A percentile compares a stretch with the other conserved stretches of the same genome.
Evolutionary conservation across 2,113 vertebrate species (phyloP).

Genomic region (Protobothrops mucrosquamatus): DNA sequence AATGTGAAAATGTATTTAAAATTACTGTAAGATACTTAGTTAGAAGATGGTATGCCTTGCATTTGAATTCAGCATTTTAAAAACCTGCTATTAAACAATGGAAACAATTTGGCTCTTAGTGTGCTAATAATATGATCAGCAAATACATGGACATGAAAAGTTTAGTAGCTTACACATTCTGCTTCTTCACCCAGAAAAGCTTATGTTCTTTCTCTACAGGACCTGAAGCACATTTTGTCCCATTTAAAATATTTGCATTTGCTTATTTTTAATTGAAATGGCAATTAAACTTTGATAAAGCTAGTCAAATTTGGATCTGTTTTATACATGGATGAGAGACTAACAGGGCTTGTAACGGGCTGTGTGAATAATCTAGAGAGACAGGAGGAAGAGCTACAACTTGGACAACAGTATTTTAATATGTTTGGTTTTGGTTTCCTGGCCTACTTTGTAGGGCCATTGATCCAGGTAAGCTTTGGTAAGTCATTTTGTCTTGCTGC

Average conservation of each 20-base stretch:
- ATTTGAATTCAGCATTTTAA: slow-evolving; percentile 52
- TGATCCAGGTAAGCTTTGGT: background rate
- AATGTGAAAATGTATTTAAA: slow-evolving; percentile 50
- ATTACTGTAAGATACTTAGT: slow-evolving; percentile 28
- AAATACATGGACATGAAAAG: background rate
- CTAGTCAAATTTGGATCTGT: background rate
- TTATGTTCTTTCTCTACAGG: background rate
- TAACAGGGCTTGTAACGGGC: background rate
- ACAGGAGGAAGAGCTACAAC: background rate
- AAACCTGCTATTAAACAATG: slow-evolving; percentile 23
- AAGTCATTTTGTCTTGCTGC: background rate
- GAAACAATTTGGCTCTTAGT: background rate
- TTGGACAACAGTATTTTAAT: background rate
- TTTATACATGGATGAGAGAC: background rate
- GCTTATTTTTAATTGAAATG: background rate
- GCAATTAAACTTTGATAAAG: background rate
- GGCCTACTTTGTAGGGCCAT: background rate
- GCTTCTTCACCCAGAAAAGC: background rate
- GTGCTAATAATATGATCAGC: background rate
- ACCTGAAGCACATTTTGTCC: background rate
- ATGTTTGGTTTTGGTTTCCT: background rate
- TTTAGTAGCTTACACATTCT: background rate
- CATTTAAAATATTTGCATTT: background rate
- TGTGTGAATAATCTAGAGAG: background rate
- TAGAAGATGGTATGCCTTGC: background rate